phyloP scores from a whole-genome alignment of 2,888 invertebrate genomes.

The Patella ulyssiponensis region DNA sequence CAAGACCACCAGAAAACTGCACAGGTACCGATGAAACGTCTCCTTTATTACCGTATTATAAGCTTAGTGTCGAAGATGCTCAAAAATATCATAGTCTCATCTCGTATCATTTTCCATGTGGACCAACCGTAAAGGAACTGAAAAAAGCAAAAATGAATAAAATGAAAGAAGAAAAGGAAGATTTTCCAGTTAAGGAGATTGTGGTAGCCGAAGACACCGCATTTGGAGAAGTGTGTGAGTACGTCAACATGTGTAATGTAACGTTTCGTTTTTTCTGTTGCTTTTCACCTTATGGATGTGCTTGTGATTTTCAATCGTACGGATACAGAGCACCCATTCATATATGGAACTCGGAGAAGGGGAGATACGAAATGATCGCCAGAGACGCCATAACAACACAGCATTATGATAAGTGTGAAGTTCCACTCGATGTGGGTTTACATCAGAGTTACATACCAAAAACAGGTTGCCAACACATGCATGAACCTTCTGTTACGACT shows the following conservation, averaged over 20 bases:
- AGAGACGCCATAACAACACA: background rate
- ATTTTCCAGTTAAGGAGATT: conserved; percentile 3
- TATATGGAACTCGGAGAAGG: background rate
- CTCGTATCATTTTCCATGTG: conserved; percentile 5
- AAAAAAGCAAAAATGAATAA: background rate
- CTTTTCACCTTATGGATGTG: background rate
- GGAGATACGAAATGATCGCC: background rate
- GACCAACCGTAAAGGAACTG: background rate
- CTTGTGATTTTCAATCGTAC: conserved; percentile 1
- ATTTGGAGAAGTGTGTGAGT: background rate
- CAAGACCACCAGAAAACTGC: background rate
- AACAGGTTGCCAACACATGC: background rate
- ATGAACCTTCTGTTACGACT: background rate
- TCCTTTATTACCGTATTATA: background rate
- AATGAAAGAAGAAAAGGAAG: background rate
- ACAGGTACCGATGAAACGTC: background rate
- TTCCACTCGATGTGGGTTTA: background rate
- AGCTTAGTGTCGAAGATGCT: conserved; percentile 1
- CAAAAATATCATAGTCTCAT: conserved; percentile 1
- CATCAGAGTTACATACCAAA: conserved; percentile 4
- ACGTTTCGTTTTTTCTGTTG: conserved; percentile 7
- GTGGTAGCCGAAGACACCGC: background rate
- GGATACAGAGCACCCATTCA: conserved; percentile 6
- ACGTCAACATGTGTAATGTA: background rate
- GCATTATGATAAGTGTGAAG: conserved; percentile 1